Percentiles rank a stretch among this genome's conserved stretches.
Conservation (phyloP, 2,888 invertebrate genomes). For the Ephialtes manifestator region DNA sequence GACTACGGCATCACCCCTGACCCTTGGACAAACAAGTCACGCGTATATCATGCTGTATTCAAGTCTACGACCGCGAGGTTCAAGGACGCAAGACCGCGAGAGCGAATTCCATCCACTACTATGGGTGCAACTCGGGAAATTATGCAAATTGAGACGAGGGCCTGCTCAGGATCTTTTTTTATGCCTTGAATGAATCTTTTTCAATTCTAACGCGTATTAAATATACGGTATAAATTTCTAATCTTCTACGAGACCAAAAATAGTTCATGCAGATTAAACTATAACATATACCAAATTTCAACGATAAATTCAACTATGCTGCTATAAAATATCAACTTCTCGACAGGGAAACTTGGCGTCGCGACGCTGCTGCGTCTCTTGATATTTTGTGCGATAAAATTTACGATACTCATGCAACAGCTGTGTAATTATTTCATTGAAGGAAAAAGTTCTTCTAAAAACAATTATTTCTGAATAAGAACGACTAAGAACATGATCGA, state of each 20-base stretch:
- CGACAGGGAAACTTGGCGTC: no score
- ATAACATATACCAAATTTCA: not conserved
- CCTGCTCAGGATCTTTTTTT: not conserved
- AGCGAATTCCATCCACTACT: slow-evolving; percentile 25
- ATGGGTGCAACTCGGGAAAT: not conserved
- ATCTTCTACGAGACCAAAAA: not conserved
- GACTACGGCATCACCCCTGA: slow-evolving; percentile 44
- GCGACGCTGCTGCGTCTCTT: no score
- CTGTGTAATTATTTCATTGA: not conserved
- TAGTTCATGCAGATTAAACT: not conserved
- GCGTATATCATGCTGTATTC: slow-evolving; percentile 74
- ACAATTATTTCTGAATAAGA: not conserved
- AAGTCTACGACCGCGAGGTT: slow-evolving; percentile 70
- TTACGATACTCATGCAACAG: not conserved
- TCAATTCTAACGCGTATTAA: not conserved
- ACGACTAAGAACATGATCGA: not conserved
- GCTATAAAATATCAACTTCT: no score
- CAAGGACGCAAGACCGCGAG: slow-evolving; percentile 55
- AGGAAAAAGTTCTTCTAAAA: not conserved
- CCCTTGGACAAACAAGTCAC: slow-evolving; percentile 12
- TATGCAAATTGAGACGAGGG: slow-evolving; percentile 8
- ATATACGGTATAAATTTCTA: not conserved
- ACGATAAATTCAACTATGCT: not conserved
- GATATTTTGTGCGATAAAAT: no score
- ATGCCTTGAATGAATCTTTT: not conserved